phyloP scores from a whole-genome alignment of 1,140 invertebrate species.

The Hylaeus volcanicus region DNA sequence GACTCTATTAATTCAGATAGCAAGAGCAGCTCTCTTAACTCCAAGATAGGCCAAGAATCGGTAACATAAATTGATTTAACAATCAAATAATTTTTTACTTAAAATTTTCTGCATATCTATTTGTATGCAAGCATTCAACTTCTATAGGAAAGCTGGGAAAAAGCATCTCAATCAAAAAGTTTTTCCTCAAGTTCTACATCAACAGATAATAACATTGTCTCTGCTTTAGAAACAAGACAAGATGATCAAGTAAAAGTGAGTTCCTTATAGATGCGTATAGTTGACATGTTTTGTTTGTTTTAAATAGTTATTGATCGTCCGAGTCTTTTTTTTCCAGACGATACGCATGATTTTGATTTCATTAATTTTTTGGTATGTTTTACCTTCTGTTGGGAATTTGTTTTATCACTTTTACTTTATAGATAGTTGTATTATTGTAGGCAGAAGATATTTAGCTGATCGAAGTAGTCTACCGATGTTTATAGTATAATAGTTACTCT shows the following conservation, averaged over 20 bases:
- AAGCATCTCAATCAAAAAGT: conserved; percentile 83
- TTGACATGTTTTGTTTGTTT: conserved; percentile 36
- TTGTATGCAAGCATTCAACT: conserved; percentile 37
- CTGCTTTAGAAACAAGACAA: conserved; percentile 80
- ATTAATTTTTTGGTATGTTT: conserved; percentile 55
- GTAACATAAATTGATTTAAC: conserved; percentile 76
- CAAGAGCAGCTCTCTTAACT: conserved; percentile 91
- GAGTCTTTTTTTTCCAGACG: conserved; percentile 23
- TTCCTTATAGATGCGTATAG: conserved; percentile 48
- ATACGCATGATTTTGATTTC: conserved; percentile 15
- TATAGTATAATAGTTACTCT: neutral
- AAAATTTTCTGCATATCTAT: conserved; percentile 42
- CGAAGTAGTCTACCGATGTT: neutral
- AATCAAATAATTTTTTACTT: conserved; percentile 67
- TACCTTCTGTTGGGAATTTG: conserved; percentile 9
- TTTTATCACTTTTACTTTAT: conserved; percentile 53
- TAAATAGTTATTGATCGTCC: neutral
- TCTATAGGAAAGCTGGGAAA: conserved; percentile 80
- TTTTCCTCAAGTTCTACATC: conserved; percentile 84
- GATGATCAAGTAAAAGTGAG: conserved; percentile 76
- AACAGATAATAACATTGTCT: conserved; percentile 83
- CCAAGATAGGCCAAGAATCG: conserved; percentile 89
- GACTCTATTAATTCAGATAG: conserved; percentile 90
- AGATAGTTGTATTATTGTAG: neutral
- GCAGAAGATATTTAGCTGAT: neutral